These are phyloP conservation scores for Clistopyga incitator DNA, from an alignment of 2,888 invertebrate genomes.

Conservation along the genomic window DNA sequence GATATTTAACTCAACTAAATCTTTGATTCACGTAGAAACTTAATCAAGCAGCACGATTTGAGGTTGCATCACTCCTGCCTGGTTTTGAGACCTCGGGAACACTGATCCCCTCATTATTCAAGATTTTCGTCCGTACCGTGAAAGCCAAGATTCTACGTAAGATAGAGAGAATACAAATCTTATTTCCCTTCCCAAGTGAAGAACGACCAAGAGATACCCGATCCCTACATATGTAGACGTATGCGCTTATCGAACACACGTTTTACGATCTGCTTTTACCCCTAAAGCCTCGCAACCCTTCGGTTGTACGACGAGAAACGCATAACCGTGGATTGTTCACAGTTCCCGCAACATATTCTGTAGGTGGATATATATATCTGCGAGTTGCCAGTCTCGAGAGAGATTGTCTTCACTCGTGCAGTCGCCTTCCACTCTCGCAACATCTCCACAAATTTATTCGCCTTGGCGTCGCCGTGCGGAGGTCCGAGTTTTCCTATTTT, in stretches of 20 bases:
- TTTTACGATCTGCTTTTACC: neutral
- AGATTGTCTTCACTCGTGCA: neutral
- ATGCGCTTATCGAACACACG: conserved; percentile 34
- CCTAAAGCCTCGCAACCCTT: neutral
- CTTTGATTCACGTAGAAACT: conserved; percentile 44
- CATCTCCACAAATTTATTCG: conserved; percentile 33
- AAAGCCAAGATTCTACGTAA: neutral
- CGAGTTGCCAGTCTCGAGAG: neutral
- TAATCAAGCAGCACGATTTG: conserved; percentile 34
- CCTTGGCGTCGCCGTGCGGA: neutral
- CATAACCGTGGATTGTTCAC: conserved; percentile 24
- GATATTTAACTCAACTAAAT: conserved; percentile 55
- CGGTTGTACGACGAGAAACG: conserved; percentile 12
- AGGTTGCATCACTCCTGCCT: conserved; percentile 52
- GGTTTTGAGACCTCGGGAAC: conserved; percentile 42
- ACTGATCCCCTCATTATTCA: conserved; percentile 55
- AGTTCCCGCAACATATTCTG: neutral
- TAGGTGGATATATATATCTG: neutral
- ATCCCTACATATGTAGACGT: neutral
- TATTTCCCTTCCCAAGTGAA: neutral
- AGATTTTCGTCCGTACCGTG: conserved; percentile 39
- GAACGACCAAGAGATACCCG: neutral
- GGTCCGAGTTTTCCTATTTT: conserved; percentile 47
- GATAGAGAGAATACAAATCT: conserved; percentile 7
- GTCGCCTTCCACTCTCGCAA: conserved; percentile 20